Conservation (phyloP, 2,888 invertebrate species). For the Deroplatys truncata region DNA sequence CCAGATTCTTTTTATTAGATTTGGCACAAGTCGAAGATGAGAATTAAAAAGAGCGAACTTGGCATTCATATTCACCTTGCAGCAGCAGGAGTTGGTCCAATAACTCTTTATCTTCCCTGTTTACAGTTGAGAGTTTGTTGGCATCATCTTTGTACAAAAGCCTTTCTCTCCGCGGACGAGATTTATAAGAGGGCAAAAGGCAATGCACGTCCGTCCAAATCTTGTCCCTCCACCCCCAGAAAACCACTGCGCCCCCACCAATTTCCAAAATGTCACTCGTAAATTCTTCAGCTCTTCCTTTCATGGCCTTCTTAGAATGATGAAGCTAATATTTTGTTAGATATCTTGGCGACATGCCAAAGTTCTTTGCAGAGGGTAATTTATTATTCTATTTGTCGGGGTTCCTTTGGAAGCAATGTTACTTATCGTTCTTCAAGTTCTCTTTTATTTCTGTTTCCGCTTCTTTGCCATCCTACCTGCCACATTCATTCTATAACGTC, state of each 20-base stretch:
- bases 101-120: not conserved
- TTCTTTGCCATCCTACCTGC: not conserved
- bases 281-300: not conserved
- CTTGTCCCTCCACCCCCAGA: not conserved
- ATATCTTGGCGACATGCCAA: not conserved
- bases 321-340: not conserved
- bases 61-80: not conserved
- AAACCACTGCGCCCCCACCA: not conserved
- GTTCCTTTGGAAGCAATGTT: not conserved
- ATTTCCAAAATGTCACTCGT: not conserved
- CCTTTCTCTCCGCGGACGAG: not conserved
- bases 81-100: not conserved
- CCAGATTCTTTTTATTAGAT: not conserved
- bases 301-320: not conserved
- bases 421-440: not conserved
- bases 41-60: not conserved
- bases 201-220: not conserved
- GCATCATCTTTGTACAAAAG: not conserved
- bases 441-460: not conserved
- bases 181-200: not conserved
- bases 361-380: not conserved
- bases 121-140: not conserved
- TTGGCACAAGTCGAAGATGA: not conserved
- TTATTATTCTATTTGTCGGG: not conserved
- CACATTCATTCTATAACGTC: not conserved